Evolutionary conservation across 2,888 invertebrate species (phyloP).

Genomic region (Coelopa pilipes): DNA sequence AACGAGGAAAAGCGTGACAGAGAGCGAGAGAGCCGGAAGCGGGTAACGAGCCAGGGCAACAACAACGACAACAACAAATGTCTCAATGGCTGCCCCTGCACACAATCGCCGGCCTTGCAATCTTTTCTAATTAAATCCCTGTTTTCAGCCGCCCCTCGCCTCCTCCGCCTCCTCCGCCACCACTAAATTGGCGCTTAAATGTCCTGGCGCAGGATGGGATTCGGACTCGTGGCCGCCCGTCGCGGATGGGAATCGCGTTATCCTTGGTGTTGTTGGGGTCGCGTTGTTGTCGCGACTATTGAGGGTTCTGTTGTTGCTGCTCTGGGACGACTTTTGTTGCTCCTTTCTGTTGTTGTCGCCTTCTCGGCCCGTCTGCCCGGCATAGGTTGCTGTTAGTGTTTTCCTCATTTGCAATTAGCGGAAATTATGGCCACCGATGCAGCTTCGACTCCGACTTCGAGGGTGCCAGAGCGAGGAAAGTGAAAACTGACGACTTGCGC

Average conservation of each 20-base stretch:
- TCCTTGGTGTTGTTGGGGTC: background rate
- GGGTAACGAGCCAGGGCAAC: no score
- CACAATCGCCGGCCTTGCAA: conserved; percentile 20
- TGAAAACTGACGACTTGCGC: no score
- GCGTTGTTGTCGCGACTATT: background rate
- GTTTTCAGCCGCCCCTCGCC: conserved; percentile 1
- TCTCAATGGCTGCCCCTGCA: conserved; percentile 6
- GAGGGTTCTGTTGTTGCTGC: background rate
- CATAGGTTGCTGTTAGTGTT: background rate
- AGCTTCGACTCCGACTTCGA: background rate
- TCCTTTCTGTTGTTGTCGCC: background rate
- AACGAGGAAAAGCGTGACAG: no score
- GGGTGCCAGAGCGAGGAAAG: background rate
- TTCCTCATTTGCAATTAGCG: conserved; percentile 23
- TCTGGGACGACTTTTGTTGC: background rate
- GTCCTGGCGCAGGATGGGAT: conserved; percentile 4
- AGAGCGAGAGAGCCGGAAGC: no score
- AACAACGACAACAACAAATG: conserved; percentile 22
- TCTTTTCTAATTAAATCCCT: conserved; percentile 27
- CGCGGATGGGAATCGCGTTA: background rate
- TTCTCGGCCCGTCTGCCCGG: no score
- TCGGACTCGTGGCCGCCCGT: background rate
- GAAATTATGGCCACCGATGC: conserved; percentile 15
- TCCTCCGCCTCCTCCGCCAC: background rate
- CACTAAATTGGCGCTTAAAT: conserved; percentile 28